Evolutionary conservation across 2,888 invertebrate genomes (phyloP).

Genomic region (Ichneumoninae sp.): DNA sequence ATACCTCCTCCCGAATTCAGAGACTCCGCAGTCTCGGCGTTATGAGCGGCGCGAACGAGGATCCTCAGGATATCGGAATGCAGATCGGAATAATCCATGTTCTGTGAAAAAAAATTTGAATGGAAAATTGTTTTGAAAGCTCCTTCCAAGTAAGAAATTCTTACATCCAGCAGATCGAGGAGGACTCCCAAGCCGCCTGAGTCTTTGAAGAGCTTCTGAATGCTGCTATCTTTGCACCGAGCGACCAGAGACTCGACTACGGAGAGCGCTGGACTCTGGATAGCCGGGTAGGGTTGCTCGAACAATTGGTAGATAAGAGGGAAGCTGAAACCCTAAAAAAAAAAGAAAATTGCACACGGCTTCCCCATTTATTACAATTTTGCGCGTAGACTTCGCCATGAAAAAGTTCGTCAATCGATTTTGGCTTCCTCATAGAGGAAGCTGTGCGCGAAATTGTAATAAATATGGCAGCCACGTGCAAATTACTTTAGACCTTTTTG

Average conservation of each 20-base stretch:
- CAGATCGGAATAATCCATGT: conserved; percentile 73
- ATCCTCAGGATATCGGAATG: conserved; percentile 71
- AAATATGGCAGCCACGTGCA: too few species aligned
- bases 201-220: conserved; percentile 85
- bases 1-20: conserved; percentile 69
- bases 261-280: conserved; percentile 85
- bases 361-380: too few species aligned
- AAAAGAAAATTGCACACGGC: background rate
- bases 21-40: conserved; percentile 71
- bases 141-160: conserved; percentile 30
- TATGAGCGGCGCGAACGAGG: conserved; percentile 71
- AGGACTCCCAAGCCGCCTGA: conserved; percentile 85
- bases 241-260: conserved; percentile 85
- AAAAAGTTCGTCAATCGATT: too few species aligned
- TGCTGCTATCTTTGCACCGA: conserved; percentile 83
- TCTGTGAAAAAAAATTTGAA: conserved; percentile 66
- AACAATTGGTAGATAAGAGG: conserved; percentile 84
- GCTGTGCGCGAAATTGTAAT: too few species aligned
- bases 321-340: conserved; percentile 85
- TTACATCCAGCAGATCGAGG: conserved; percentile 86
- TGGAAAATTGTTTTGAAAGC: background rate
- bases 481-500: too few species aligned
- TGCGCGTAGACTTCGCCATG: too few species aligned
- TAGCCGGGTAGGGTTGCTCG: conserved; percentile 85
- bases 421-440: too few species aligned